Conservation (phyloP, 2,797 vertebrate species). For the Pangasius djambal region DNA sequence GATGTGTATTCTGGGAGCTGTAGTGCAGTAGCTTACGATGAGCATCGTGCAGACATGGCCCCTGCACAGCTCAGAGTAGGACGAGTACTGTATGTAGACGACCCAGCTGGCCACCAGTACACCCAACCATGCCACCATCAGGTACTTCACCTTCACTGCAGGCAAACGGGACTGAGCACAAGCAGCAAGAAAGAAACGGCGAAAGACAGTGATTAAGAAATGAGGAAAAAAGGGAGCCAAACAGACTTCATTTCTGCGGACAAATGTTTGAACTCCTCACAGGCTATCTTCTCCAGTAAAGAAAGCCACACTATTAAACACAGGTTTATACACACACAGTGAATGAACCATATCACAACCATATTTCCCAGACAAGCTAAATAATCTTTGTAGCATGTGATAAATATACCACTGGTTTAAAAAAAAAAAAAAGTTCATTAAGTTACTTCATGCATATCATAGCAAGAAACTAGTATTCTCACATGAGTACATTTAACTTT, state of each 20-base stretch:
- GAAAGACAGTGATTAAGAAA: neutral
- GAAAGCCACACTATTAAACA: neutral
- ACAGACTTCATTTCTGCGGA: neutral
- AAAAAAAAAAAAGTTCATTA: neutral
- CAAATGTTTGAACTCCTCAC: neutral
- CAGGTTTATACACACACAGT: neutral
- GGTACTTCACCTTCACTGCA: slow-evolving; percentile 91
- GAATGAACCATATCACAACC: too few relatives aligned
- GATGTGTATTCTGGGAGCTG: neutral
- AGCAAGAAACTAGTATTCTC: neutral
- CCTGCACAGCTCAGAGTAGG: slow-evolving; percentile 91
- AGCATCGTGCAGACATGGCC: slow-evolving; percentile 90
- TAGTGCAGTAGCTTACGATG: slow-evolving; percentile 82
- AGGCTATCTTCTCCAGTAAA: neutral
- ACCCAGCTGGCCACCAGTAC: slow-evolving; percentile 93
- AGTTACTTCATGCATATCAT: neutral
- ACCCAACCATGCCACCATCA: slow-evolving; percentile 91
- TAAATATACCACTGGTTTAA: neutral
- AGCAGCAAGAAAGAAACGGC: neutral
- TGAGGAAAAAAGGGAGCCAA: neutral
- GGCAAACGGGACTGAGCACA: slow-evolving; percentile 84
- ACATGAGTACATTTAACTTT: neutral
- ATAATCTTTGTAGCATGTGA: neutral
- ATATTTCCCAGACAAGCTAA: neutral
- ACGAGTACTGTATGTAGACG: slow-evolving; percentile 91